These are phyloP conservation scores for Pseudochirops corinnae DNA, from an alignment of 2,797 vertebrate species.

Conservation along the genomic window DNA sequence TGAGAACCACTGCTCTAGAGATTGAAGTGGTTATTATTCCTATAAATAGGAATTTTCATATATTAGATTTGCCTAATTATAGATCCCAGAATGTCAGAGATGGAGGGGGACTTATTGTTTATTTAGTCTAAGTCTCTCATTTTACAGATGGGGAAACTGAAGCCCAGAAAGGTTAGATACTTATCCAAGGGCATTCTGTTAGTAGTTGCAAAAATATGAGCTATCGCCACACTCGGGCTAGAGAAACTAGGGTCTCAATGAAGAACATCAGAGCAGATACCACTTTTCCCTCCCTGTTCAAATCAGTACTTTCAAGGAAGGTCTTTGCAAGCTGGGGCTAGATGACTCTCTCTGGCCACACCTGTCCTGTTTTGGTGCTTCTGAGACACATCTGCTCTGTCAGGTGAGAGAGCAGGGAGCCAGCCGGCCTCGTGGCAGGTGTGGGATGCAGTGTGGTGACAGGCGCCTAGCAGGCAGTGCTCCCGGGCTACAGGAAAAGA, in stretches of 20 bases:
- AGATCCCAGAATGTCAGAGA: neutral
- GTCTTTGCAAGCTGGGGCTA: neutral
- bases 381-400: conserved; percentile 10
- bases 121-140: neutral
- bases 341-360: neutral
- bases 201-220: neutral
- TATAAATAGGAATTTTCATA: neutral
- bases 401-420: neutral
- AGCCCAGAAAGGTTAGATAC: neutral
- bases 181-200: conserved; percentile 16
- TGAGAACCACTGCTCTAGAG: too few relatives aligned
- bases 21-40: neutral
- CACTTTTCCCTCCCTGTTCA: neutral
- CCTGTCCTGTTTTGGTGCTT: neutral
- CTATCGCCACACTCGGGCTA: neutral
- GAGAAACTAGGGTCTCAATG: conserved; percentile 1
- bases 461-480: neutral
- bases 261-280: conserved; percentile 6
- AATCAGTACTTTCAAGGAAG: neutral
- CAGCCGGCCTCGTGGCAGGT: neutral
- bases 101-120: neutral
- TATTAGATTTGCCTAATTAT: neutral
- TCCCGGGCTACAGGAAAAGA: neutral
- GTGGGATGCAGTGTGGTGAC: neutral
- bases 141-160: neutral